Evolutionary conservation across 1,140 invertebrate species (phyloP).

Genomic region (Harlomillsia oculata): DNA sequence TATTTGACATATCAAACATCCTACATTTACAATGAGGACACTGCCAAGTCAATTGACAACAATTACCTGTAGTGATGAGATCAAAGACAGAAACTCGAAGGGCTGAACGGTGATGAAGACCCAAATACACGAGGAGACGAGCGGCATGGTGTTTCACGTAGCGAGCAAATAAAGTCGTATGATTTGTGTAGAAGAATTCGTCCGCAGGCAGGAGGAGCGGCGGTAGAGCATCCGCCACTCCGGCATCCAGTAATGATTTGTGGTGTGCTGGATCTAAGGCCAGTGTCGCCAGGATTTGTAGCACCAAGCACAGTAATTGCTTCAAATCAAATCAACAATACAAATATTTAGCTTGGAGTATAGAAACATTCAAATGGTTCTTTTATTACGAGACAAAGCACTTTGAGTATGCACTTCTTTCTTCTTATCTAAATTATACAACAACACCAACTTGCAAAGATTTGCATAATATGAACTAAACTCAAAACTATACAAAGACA

Average conservation of each 20-base stretch:
- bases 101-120: conserved; percentile 44
- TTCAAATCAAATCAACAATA: conserved; percentile 35
- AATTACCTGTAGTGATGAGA: conserved; percentile 39
- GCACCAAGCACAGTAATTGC: conserved; percentile 58
- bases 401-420: too few species aligned
- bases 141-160: conserved; percentile 64
- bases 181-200: conserved; percentile 66
- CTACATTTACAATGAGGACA: too few species aligned
- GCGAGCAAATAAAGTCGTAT: conserved; percentile 58
- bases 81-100: conserved; percentile 44
- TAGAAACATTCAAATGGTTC: too few species aligned
- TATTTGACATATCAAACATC: too few species aligned
- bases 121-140: conserved; percentile 51
- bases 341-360: background rate
- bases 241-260: conserved; percentile 48
- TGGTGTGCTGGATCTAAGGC: conserved; percentile 52
- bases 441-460: too few species aligned
- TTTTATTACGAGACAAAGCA: too few species aligned
- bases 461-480: too few species aligned
- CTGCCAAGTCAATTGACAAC: too few species aligned
- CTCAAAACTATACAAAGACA: too few species aligned
- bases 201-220: conserved; percentile 60
- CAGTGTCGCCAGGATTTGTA: conserved; percentile 55
- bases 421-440: too few species aligned
- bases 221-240: conserved; percentile 55